Evolutionary conservation across 2,113 vertebrate species (phyloP).

Genomic region (Orientallactaga bullata): DNA sequence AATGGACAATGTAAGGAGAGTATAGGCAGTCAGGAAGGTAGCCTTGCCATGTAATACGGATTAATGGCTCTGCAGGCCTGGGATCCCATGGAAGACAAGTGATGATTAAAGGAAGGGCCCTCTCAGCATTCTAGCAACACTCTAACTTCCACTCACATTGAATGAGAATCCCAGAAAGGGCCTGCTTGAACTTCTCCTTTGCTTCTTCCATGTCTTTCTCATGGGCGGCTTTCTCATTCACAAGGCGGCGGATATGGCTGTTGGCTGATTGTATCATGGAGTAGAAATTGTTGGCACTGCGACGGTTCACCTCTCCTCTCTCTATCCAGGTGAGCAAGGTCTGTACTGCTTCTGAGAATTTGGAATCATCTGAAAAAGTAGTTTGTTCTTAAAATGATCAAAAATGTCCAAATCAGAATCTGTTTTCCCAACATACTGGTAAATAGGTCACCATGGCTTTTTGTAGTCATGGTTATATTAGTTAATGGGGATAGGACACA

Average conservation of each 20-base stretch:
- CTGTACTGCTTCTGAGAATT: constrained; percentile 94
- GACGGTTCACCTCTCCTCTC: constrained; percentile 96
- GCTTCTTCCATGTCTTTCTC: constrained; percentile 98
- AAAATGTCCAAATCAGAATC: not conserved
- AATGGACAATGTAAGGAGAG: constrained; percentile 3
- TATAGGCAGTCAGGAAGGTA: not conserved
- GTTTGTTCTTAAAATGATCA: not conserved
- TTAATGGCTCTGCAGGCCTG: not conserved
- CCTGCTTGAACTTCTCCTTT: constrained; percentile 97
- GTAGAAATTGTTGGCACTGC: constrained; percentile 98
- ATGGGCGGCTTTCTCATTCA: constrained; percentile 93
- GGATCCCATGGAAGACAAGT: not conserved
- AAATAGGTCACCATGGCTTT: not conserved
- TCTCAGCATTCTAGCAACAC: not conserved
- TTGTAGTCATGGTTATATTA: constrained; percentile 14
- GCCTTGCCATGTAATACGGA: not conserved
- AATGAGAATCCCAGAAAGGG: constrained; percentile 94
- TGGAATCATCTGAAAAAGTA: constrained; percentile 91
- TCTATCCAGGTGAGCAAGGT: constrained; percentile 97
- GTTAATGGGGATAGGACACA: not conserved
- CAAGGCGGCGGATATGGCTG: constrained; percentile 94
- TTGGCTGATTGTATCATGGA: constrained; percentile 99
- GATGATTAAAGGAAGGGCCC: not conserved
- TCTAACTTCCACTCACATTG: constrained; percentile 91
- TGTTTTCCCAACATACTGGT: not conserved